These are phyloP conservation scores for Beaufortia kweichowensis DNA, from an alignment of 2,113 vertebrate species.

Conservation along the genomic window DNA sequence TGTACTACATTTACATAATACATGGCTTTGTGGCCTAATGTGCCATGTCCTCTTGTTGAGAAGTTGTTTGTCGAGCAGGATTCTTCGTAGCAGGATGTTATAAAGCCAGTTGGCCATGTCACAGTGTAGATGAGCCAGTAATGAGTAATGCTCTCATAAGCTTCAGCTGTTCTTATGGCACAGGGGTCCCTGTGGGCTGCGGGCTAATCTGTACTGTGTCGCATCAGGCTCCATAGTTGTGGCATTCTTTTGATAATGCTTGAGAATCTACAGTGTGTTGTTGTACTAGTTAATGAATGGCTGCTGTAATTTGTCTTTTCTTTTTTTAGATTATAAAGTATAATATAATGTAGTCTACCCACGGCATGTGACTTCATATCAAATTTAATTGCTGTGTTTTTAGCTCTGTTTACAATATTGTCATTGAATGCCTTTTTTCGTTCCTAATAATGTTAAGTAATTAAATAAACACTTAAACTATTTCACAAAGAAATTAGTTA, in stretches of 20 bases:
- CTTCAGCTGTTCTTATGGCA: slow-evolving; percentile 14
- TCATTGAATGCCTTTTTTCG: too few species aligned
- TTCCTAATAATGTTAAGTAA: too few species aligned
- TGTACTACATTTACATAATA: slow-evolving; percentile 7
- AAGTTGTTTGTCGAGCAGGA: slow-evolving; percentile 11
- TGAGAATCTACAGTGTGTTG: too few species aligned
- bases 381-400: too few species aligned
- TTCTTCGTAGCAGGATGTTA: slow-evolving; percentile 8
- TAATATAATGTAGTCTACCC: too few species aligned
- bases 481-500: too few species aligned
- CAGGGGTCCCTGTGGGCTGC: not conserved
- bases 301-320: too few species aligned
- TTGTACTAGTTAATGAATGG: too few species aligned
- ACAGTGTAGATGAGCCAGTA: slow-evolving; percentile 7
- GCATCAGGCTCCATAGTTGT: not conserved
- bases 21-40: not conserved
- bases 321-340: too few species aligned
- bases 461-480: too few species aligned
- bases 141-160: slow-evolving; percentile 11
- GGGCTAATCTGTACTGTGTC: not conserved
- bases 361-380: too few species aligned
- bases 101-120: not conserved
- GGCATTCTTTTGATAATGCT: not conserved
- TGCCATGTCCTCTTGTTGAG: not conserved
- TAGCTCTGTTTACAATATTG: too few species aligned